Evolutionary conservation across 1,140 invertebrate species (phyloP).

Genomic region (Zaprionus nigranus): DNA sequence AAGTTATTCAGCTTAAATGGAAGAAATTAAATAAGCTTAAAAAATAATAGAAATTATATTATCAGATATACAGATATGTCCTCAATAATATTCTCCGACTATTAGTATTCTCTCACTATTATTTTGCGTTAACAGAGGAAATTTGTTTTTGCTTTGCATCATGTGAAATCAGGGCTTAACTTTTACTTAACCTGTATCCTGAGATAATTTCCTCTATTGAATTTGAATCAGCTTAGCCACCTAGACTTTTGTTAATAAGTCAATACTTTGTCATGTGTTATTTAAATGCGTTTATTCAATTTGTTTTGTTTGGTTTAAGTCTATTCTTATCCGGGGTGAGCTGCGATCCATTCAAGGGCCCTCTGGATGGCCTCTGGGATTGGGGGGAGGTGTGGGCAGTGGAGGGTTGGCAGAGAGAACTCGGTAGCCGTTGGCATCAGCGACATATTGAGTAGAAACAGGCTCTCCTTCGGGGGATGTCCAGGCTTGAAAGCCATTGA

Average conservation of each 20-base stretch:
- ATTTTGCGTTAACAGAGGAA: too few relatives aligned
- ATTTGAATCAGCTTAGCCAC: neutral
- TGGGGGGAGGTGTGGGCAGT: constrained; percentile 88
- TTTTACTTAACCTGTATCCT: neutral
- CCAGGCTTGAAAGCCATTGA: constrained; percentile 86
- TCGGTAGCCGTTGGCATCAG: constrained; percentile 91
- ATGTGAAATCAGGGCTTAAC: too few relatives aligned
- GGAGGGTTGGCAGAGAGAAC: constrained; percentile 85
- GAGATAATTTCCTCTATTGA: neutral
- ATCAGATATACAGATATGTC: too few relatives aligned
- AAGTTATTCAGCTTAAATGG: too few relatives aligned
- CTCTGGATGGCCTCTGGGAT: constrained; percentile 87
- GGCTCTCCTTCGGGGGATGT: constrained; percentile 88
- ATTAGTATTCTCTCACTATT: too few relatives aligned
- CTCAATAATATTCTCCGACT: too few relatives aligned
- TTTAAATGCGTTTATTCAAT: constrained; percentile 53
- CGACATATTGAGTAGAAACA: constrained; percentile 77
- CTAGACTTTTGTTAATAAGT: neutral
- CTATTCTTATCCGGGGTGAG: constrained; percentile 50
- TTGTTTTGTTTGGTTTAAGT: constrained; percentile 31
- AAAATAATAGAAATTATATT: too few relatives aligned
- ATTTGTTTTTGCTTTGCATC: too few relatives aligned
- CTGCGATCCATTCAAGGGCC: constrained; percentile 85
- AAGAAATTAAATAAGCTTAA: too few relatives aligned
- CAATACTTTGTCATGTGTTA: neutral